Evolutionary conservation across 2,797 vertebrate genomes (phyloP), one percentile per base, ranked within the genome.

Genomic region (Notoglanidium macrostoma): DNA sequence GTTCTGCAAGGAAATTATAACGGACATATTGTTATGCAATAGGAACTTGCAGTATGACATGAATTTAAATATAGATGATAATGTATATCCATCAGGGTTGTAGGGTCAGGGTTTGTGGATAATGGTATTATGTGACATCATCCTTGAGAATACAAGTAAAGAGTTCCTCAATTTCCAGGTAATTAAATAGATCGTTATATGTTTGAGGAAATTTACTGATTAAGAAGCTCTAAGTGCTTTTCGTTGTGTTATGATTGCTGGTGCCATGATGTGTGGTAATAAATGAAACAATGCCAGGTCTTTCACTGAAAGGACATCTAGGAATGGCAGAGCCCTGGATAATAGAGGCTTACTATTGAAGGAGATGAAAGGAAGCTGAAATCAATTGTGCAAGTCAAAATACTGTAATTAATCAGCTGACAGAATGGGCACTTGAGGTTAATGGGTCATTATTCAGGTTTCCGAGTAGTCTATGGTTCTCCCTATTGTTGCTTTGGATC

Each of bases 371-470:
- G 14, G 46, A 78, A 35, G 46, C 46, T 26, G 44, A 85, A 76
- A 54, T 72, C 40, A 67, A 85, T 29, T 26, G 74, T 78, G 46
- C 8, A 78, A 65, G 44, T 54, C 19, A 40, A 78, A 78, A 85
- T 61, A 68, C 61, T 79, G 14, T 35, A 67, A 46, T 85, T 85
- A 85, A 35, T 68, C 49, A 46, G 46, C 46, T 17, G 46, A 17
- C 49, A 78, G 49, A 86, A 32, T 26, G 65, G 32, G 51, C 21
- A 15, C 51, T 9, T 17, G 51, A 84, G 67, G 67, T 72, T 72
- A 73, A 72, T 73, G 51, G 32, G 83, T 72, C 83, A 72, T 72
- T 84, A 72, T 72, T 84, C 63, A 51, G 81, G n/a, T 23, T 68
- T 83, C 29, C 23, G 65, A 70, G 46, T 83, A 55, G 46, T 70